Evolutionary conservation across 2,888 invertebrate species (phyloP), one percentile per base, ranked within the genome.

Genomic region (Gastrophysa polygoni): DNA sequence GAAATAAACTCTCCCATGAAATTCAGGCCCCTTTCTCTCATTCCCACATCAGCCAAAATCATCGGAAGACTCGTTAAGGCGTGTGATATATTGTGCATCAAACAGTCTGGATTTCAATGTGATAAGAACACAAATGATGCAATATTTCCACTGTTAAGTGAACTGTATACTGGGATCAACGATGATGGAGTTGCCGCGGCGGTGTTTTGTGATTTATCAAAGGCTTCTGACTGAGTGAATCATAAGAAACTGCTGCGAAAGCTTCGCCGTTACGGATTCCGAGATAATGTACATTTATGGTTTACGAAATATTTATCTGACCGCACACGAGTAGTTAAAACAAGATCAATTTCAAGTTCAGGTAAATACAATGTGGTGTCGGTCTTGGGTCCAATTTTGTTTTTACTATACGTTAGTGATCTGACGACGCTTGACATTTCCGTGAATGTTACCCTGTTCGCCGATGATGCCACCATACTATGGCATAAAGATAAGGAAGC

Each of bases 61-160:
- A 32, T 32, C 6, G 29, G 10, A 32, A 32, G 29, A 32, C 29
- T 32, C 29, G 29, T 32, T 32, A 32, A 32, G 29, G 29, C 29
- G 29, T 18, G 44, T 48, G 24, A 48, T 11, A 48, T 48, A 14
- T 48, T 48, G 20, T 21, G 21, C 20, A 20, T 21, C 24, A 48
- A 11, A 20, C 48, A 48, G 21, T 48, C 21, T 48, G 48, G 48
- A 48, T 48, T 48, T 48, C 48, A 48, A 14, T 48, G 21, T 24
- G 21, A 48, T 48, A 48, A 48, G 24, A 48, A 48, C 48, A 20
- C 21, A 48, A 48, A 48, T 48, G 21, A 48, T 48, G 48, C 18
- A 21, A 48, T 48, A 6, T 48, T 48, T 21, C 11, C 20, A n/a
- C 48, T 20, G 4, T 20, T 48, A 20, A 21, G 20, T 48, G 24